Evolutionary conservation across 2,113 vertebrate genomes (phyloP), one percentile per base, ranked within the genome.

Genomic region (Anthoscopus minutus): DNA sequence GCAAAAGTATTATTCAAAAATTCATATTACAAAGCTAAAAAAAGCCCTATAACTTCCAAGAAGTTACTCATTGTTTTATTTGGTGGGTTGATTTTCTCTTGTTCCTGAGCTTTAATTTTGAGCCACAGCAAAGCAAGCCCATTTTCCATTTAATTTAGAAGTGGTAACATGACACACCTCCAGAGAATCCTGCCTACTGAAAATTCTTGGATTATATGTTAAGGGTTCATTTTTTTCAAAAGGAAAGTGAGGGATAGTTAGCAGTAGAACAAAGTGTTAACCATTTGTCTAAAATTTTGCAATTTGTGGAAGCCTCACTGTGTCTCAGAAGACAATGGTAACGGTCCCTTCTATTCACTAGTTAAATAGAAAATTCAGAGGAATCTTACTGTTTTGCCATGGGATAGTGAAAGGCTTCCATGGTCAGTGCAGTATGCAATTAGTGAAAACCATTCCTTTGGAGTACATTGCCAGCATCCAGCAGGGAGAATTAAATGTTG

Each of bases 401-500:
- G 80, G 78, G 83, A 73, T 11, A 44, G 12, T 7, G 22, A 37
- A 84, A 93, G 38, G 33, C 10, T 95, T 80, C 74, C 88, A 76
- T 74, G 76, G 80, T 57, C 78, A 93, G 45, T 87, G 57, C 57
- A 51, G 57, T 27, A 8, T 33, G 53, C 66, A 93, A 89, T 93
- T 85, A 97, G 64, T 47, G 37, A 60, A 82, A 53, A 86, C 19
- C 53, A 45, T 61, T 60, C 62, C 74, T 45, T 37, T 78, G 65
- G 64, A 81, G 54, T 45, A 72, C 54, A 21, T 61, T 93, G 74
- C 73, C 70, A 67, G 73, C 28, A 67, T 7, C 13, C 74, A 58
- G 69, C 81, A 80, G 58, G 50, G 51, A 73, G 54, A 95, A 92
- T 94, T 86, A 78, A 73, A 76, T 83, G 80, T 31, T 96, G 64